Evolutionary conservation across 2,888 invertebrate species (phyloP).

Genomic region (Pelosia muscerda): DNA sequence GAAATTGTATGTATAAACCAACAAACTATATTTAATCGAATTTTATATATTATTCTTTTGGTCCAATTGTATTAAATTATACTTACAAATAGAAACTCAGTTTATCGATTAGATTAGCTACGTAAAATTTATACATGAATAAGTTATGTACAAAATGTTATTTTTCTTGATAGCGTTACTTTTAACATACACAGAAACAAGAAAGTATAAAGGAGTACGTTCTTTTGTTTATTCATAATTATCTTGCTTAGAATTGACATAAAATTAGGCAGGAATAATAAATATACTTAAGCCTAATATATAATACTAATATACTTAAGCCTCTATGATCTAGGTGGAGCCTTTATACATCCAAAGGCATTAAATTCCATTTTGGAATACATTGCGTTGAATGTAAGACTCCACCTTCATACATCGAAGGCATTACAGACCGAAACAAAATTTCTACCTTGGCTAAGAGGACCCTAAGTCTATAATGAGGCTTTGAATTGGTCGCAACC

Average conservation of each 20-base stretch:
- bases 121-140: slow-evolving; percentile 4
- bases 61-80: background rate
- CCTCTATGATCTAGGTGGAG: too few species aligned
- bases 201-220: slow-evolving; percentile 12
- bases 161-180: background rate
- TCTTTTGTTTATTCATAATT: background rate
- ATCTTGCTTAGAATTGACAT: background rate
- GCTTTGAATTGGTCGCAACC: too few species aligned
- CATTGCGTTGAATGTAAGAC: too few species aligned
- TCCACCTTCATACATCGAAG: too few species aligned
- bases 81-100: background rate
- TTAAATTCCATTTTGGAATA: too few species aligned
- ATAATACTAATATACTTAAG: too few species aligned
- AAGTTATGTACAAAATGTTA: background rate
- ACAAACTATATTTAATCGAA: background rate
- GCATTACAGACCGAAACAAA: too few species aligned
- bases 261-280: background rate
- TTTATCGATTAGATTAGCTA: background rate
- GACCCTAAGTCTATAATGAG: too few species aligned
- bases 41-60: background rate
- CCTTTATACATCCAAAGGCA: too few species aligned
- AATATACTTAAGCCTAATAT: too few species aligned
- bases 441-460: too few species aligned
- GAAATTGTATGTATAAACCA: background rate
- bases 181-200: slow-evolving; percentile 1